These are phyloP conservation scores for Dastarcus helophoroides DNA, from an alignment of 2,888 invertebrate species.

Conservation along the genomic window DNA sequence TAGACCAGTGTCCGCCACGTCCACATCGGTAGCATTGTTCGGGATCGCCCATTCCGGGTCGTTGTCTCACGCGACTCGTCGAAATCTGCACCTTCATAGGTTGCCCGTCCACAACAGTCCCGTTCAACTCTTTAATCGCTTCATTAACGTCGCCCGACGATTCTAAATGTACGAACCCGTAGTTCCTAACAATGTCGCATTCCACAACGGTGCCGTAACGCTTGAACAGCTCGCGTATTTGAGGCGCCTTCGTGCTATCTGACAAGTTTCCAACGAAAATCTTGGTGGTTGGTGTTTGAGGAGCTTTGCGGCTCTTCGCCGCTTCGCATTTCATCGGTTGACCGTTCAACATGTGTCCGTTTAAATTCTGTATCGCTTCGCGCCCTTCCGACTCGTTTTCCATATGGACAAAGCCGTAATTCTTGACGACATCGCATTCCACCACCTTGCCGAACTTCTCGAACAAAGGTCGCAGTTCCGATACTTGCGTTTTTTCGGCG, in stretches of 20 bases:
- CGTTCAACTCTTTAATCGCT: slow-evolving; percentile 87
- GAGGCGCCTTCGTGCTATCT: slow-evolving; percentile 84
- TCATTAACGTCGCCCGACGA: slow-evolving; percentile 82
- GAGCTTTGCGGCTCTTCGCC: slow-evolving; percentile 80
- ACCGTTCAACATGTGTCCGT: slow-evolving; percentile 79
- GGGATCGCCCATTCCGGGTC: slow-evolving; percentile 94
- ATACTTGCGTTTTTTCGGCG: slow-evolving; percentile 80
- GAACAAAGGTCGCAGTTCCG: slow-evolving; percentile 84
- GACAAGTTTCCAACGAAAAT: slow-evolving; percentile 95
- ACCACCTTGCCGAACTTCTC: slow-evolving; percentile 95
- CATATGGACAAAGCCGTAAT: slow-evolving; percentile 99
- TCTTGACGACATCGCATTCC: slow-evolving; percentile 96
- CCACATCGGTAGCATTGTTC: slow-evolving; percentile 94
- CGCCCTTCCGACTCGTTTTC: slow-evolving; percentile 86
- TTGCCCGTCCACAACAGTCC: slow-evolving; percentile 82
- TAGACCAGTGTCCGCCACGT: slow-evolving; percentile 92
- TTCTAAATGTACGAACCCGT: slow-evolving; percentile 95
- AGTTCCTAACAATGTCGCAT: slow-evolving; percentile 95
- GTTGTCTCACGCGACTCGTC: slow-evolving; percentile 84
- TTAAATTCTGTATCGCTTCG: slow-evolving; percentile 81
- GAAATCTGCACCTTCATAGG: slow-evolving; percentile 91
- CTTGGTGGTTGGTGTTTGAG: slow-evolving; percentile 82
- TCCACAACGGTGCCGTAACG: slow-evolving; percentile 88
- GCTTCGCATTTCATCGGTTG: slow-evolving; percentile 85
- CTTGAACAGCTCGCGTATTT: slow-evolving; percentile 85